Base-by-base conservation (phyloP, 2,113 vertebrate genomes). In the Sula dactylatra region DNA sequence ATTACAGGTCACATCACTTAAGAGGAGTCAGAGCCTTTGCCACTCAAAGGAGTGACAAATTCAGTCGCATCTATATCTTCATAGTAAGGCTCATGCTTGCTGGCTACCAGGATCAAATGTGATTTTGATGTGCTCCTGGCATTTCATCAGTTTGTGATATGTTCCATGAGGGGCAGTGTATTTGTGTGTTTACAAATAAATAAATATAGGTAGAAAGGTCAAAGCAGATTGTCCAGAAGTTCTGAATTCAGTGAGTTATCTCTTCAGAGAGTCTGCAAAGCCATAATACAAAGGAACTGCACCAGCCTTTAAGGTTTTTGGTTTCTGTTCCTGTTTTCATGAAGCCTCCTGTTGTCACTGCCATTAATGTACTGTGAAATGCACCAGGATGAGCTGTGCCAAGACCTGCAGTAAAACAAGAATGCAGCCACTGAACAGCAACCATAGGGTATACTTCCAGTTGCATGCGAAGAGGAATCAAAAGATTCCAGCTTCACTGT, bases 41-140 rank as follows among this genome's bases (percentile, higher is more conserved):
- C 62, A 40, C 85, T 91, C 61, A 88, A 65, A 96, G 69, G 42
- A 81, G 89, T 82, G 85, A 95, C 72, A 91, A 87, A 91, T 94
- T 86, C 77, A 95, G 32, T 89, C 81, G 44, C 65, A 50, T 77
- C 66, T 89, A 2, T 52, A 15, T 71, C 70, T 94, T 96, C 58
- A 67, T 4, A 11, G 42, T 54, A 38, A 96, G 52, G 44, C 31
- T 72, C 55, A 16, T 44, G 93, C 67, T 55, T 90, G 38, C 45
- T 87, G 92, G 49, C 44, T 86, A 58, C 18, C 17, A 82, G 84
- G 31, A 90, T 72, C 74, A 81, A 94, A 95, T 85, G 52, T 24
- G 42, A 58, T 56, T 82, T 81, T 89, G 45, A 77, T 87, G 45
- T 86, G 61, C 45, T 93, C 78, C 85, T 55, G 5, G 10, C 52